These are phyloP conservation scores for Hybos culiciformis DNA, from an alignment of 2,888 invertebrate species.

Conservation along the genomic window DNA sequence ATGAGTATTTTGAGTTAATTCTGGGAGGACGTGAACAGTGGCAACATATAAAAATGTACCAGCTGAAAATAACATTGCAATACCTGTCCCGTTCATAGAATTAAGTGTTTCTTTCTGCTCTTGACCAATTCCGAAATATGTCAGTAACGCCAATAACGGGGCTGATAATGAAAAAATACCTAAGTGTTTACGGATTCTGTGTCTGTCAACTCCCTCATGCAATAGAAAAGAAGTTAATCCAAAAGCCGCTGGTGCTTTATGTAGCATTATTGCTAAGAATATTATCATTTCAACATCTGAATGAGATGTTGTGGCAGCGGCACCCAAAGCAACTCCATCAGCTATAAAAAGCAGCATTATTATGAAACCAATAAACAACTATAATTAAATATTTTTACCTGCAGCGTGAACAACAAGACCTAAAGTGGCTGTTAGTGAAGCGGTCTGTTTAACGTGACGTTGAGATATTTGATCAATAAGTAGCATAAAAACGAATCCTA, in stretches of 20 bases:
- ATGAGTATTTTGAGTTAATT: conserved; percentile 53
- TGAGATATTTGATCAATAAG: conserved; percentile 75
- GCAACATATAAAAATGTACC: conserved; percentile 98
- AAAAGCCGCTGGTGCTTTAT: conserved; percentile 98
- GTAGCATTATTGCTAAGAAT: conserved; percentile 96
- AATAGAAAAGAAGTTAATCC: conserved; percentile 94
- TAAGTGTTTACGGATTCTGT: conserved; percentile 72
- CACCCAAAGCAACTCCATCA: conserved; percentile 95
- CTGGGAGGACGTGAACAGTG: conserved; percentile 95
- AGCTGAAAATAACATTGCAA: conserved; percentile 97
- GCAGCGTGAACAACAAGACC: conserved; percentile 98
- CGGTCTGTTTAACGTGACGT: conserved; percentile 43
- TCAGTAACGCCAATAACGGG: conserved; percentile 75
- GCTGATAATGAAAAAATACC: conserved; percentile 87
- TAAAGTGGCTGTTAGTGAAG: conserved; percentile 84
- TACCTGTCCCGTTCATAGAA: conserved; percentile 82
- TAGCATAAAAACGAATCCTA: conserved; percentile 93
- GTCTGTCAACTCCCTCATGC: conserved; percentile 85
- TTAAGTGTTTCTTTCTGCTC: conserved; percentile 83
- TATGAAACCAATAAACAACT: not conserved
- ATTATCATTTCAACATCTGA: conserved; percentile 95
- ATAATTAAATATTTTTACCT: conserved; percentile 37
- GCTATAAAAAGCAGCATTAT: conserved; percentile 40
- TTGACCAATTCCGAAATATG: conserved; percentile 87
- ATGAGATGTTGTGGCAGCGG: conserved; percentile 91